These are phyloP conservation scores for Limonius californicus DNA, from an alignment of 1,140 invertebrate species.

Conservation along the genomic window DNA sequence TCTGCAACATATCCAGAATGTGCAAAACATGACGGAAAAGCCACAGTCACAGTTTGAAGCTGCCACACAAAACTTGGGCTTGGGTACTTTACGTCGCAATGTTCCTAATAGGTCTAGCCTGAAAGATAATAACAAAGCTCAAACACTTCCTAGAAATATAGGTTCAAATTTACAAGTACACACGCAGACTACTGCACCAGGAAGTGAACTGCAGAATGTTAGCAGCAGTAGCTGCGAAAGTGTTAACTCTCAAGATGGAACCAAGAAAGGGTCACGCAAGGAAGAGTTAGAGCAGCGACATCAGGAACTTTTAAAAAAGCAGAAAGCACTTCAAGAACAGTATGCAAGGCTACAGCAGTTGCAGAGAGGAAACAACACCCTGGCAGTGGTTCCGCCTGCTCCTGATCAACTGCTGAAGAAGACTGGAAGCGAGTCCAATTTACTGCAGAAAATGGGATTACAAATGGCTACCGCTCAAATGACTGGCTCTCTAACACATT, in stretches of 20 bases:
- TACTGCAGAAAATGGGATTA: constrained; percentile 78
- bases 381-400: constrained; percentile 54
- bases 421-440: constrained; percentile 84
- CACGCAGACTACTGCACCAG: constrained; percentile 31
- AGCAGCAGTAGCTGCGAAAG: constrained; percentile 71
- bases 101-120: constrained; percentile 42
- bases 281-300: constrained; percentile 78
- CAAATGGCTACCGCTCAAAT: constrained; percentile 58
- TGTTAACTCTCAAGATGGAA: constrained; percentile 70
- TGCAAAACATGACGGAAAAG: constrained; percentile 41
- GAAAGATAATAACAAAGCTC: constrained; percentile 43
- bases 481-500: constrained; percentile 62
- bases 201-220: constrained; percentile 29
- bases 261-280: constrained; percentile 58
- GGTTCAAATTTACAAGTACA: constrained; percentile 43
- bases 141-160: constrained; percentile 45
- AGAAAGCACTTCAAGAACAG: constrained; percentile 82
- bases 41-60: constrained; percentile 45
- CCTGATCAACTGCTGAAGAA: constrained; percentile 71
- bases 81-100: constrained; percentile 43
- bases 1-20: constrained; percentile 46
- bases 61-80: constrained; percentile 44
- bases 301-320: constrained; percentile 80
- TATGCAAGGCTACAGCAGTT: constrained; percentile 82
- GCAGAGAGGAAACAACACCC: constrained; percentile 67